Base-by-base conservation (phyloP, 2,888 invertebrate species). In the Desoria tigrina region DNA sequence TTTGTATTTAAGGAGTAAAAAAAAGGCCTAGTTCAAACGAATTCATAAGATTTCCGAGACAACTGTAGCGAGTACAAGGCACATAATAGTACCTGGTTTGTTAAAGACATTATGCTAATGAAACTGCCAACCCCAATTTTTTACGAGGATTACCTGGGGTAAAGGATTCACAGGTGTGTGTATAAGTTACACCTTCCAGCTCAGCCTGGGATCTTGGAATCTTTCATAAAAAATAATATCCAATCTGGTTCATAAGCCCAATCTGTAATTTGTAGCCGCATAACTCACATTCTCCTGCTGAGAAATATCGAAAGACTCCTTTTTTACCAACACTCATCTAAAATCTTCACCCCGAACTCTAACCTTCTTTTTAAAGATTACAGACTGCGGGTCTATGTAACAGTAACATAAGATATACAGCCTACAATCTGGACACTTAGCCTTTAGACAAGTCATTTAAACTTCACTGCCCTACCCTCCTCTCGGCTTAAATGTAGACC, bases 381-480 rank as follows among this genome's bases (percentile, higher is more conserved):
- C 4, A 11, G 32, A 4, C 32, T 32, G 32, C 32, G 11, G 11
- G 11, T 4, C 32, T 32, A 11, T 11, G n/a, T n/a, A n/a, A n/a
- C n/a, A n/a, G n/a, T n/a, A n/a, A 32, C 32, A 32, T 32, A 32
- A 11, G 4, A 32, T 11, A 4, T 4, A 32, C 6, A 32, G 32
- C 32, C 32, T 32, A 32, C 4, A 32, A 32, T 32, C 32, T 32
- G 11, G 32, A 32, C 32, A 32, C 11, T 32, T 45, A 45, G 7
- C 4, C 21, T 39, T 39, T 45, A 18, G 45, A 16, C 16, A 45
- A 45, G 32, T 32, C 32, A 7, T 32, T 32, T 32, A 4, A 32
- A 32, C 32, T 32, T 45, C 45, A 32, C 42, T 24, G 60, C 65
- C 50, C 56, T 53, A 49, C 65, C 59, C 50, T 60, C 59, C 50